Conservation (phyloP, 2,888 invertebrate species). For the Zaprionus bogoriensis region DNA sequence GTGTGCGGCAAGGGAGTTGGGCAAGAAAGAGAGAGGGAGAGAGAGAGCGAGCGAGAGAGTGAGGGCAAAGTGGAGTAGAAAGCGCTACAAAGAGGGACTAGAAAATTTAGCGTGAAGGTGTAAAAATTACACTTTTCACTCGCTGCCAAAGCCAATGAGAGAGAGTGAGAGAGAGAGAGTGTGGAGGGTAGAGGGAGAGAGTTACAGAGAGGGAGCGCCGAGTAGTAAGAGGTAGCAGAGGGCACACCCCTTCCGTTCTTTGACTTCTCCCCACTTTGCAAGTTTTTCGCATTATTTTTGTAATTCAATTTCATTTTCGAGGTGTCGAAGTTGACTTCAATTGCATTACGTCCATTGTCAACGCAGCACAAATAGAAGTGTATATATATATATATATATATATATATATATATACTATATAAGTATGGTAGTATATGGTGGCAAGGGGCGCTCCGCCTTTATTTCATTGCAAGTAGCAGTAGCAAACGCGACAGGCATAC, state of each 20-base stretch:
- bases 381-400: not conserved
- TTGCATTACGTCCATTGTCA: conserved; percentile 40
- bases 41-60: not conserved
- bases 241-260: conserved; percentile 30
- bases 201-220: conserved; percentile 1
- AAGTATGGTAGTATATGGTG: not conserved
- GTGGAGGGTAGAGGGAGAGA: not conserved
- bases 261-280: conserved; percentile 30
- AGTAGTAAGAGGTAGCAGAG: too few relatives aligned
- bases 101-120: conserved; percentile 68
- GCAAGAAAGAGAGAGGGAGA: not conserved
- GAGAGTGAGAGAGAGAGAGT: not conserved
- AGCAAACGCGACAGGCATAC: too few relatives aligned
- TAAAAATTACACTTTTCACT: conserved; percentile 71
- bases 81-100: too few relatives aligned
- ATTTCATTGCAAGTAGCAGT: too few relatives aligned
- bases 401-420: not conserved
- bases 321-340: conserved; percentile 44
- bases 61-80: conserved; percentile 2
- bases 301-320: conserved; percentile 59
- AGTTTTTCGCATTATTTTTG: conserved; percentile 41
- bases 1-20: conserved; percentile 24
- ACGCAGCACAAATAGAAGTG: not conserved
- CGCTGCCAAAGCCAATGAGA: conserved; percentile 17
- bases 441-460: not conserved